Base-by-base conservation (phyloP, 1,140 invertebrate species). In the Charaxes varanes region DNA sequence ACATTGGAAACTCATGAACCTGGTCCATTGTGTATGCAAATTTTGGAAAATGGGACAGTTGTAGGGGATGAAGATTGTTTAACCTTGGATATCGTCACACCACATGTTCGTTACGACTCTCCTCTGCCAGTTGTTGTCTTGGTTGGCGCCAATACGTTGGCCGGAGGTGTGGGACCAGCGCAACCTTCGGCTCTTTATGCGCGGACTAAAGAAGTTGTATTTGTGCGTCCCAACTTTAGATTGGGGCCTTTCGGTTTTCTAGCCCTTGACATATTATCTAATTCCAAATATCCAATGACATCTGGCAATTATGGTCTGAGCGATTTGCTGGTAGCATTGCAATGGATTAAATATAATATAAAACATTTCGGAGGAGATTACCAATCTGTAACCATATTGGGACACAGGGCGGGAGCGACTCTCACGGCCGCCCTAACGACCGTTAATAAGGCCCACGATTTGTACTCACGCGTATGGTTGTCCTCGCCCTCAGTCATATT, bases 251-350 rank as follows among this genome's bases (percentile, higher is more conserved):
- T 95, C 8, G 94, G 94, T 4, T 96, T 96, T 63, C 77, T 95
- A 2, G 88, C 93, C 0, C 71, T 90, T 0, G 89, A 92, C 19
- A 83, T 88, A 0, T 64, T 96, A 0, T 90, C 92, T 0, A 86
- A 90, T 45, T 78, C 89, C 0, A 86, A 88, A 10, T 90, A 93
- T 68, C 91, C 91, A 0, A 86, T 80, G 3, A 91, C 90, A 0
- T 94, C 93, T 0, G 94, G 94, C n/a, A 96, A 96, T 61, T 95
- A 96, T 62, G 94, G 91, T 0, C 82, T 95, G 0, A 91, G 91
- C 2, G 94, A 97, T 57, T 88, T 96, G 8, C 65, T 94, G 3
- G 87, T 88, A 1, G 93, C 89, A 0, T 80, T 97, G 1, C 86
- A 90, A 31, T 97, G 94, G 94, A 88, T 96, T 0, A 86, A 93